Base-by-base conservation (phyloP, 2,888 invertebrate genomes). In the Schrankia costaestrigalis region DNA sequence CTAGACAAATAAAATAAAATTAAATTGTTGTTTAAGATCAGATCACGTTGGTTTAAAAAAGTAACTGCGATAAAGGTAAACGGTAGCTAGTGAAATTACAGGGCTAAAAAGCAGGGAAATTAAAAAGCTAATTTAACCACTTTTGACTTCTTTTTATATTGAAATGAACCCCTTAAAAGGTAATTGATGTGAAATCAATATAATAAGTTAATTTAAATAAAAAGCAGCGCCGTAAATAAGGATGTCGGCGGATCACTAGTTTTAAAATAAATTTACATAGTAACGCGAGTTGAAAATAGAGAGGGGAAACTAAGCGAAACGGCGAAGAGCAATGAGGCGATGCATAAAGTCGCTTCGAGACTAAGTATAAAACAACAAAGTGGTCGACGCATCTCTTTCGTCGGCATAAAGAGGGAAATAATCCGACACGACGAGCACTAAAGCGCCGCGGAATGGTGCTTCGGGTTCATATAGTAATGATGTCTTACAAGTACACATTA, bases 301-400 rank as follows among this genome's bases (percentile, higher is more conserved):
- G 71, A 80, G 71, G 73, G 77, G 75, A 79, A 78, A 77, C 77
- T 78, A 73, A 83, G 79, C 82, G 77, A 81, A 83, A 82, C 80
- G 75, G 70, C 78, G 73, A 76, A 77, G 78, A 79, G 85, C 82
- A 84, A 85, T 84, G 85, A 82, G 80, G 77, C 85, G 80, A 73
- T 75, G 80, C 81, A 80, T 78, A 81, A 81, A 82, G 82, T 78
- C 75, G 76, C 79, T 77, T 47, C 72, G 77, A 78, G 81, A 78
- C 82, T 67, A 72, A 78, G 78, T 81, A 85, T 85, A 86, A 84
- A 86, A 86, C 85, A 85, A 87, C 86, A 84, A 84, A 86, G 84
- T 82, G 82, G 80, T 80, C 73, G 80, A 77, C 77, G 78, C 79
- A 83, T 79, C 74, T 69, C 72, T 71, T 74, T 75, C 36, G 70